Evolutionary conservation across 2,797 vertebrate species (phyloP).

Genomic region (Onychomys torridus): DNA sequence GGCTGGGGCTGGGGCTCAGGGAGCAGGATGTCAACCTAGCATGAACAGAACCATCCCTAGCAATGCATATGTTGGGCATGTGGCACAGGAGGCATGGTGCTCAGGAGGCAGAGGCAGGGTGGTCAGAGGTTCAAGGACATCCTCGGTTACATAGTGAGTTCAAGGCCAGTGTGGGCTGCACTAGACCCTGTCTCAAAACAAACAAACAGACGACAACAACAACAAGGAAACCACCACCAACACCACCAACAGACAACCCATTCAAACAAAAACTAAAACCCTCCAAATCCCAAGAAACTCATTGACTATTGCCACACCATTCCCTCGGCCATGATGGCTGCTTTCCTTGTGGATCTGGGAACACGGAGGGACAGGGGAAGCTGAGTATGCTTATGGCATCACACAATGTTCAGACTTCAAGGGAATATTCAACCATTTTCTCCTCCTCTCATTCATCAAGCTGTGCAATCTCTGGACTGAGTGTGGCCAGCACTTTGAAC

Average conservation of each 20-base stretch:
- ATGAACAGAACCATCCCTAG: too few species aligned
- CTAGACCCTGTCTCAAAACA: background rate
- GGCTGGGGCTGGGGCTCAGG: background rate
- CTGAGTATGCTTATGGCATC: background rate
- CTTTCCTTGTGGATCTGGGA: background rate
- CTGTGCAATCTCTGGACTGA: background rate
- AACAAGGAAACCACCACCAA: background rate
- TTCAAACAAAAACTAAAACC: background rate
- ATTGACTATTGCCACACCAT: background rate
- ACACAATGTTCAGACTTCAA: background rate
- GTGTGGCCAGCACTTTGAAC: background rate
- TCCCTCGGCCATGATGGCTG: background rate
- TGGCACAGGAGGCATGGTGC: background rate
- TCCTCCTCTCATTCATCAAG: background rate
- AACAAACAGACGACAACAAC: background rate
- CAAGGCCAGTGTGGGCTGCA: background rate
- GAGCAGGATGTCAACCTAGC: too few species aligned
- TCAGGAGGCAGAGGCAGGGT: background rate
- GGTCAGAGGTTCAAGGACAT: background rate
- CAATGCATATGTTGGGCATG: too few species aligned
- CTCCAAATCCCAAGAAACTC: background rate
- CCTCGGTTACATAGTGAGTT: background rate
- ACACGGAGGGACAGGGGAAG: constrained; percentile 2
- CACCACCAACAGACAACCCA: background rate
- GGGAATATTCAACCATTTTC: background rate